phyloP scores from a whole-genome alignment of 2,888 invertebrate genomes.

The Leistus spinibarbis region DNA sequence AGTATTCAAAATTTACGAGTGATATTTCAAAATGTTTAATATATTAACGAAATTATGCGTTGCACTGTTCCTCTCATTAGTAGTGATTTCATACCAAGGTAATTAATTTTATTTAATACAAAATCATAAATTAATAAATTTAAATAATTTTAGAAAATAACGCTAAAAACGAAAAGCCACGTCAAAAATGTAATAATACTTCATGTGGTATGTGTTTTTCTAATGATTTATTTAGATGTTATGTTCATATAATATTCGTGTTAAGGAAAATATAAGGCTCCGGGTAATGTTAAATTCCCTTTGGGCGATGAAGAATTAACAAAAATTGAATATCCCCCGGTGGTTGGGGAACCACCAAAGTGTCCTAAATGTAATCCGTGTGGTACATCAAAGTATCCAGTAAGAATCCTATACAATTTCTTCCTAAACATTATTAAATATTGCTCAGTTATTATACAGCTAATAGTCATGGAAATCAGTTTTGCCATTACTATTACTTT shows the following conservation, averaged over 20 bases:
- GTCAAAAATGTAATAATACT: background rate
- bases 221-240: background rate
- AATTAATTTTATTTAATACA: background rate
- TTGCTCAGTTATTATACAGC: background rate
- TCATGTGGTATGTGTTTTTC: background rate
- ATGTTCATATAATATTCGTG: background rate
- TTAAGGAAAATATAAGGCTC: constrained; percentile 40
- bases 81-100: background rate
- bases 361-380: background rate
- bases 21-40: background rate
- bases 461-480: background rate
- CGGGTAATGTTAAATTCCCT: constrained; percentile 42
- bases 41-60: background rate
- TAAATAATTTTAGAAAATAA: background rate
- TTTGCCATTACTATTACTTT: background rate
- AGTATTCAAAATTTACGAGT: constrained; percentile 1
- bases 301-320: constrained; percentile 44
- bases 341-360: background rate
- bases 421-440: background rate
- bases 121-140: background rate
- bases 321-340: background rate
- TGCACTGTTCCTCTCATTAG: background rate
- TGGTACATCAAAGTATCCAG: background rate
- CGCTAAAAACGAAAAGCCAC: background rate
- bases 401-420: background rate